These are phyloP conservation scores for Cephus cinctus DNA, from an alignment of 1,140 invertebrate species.

Conservation along the genomic window DNA sequence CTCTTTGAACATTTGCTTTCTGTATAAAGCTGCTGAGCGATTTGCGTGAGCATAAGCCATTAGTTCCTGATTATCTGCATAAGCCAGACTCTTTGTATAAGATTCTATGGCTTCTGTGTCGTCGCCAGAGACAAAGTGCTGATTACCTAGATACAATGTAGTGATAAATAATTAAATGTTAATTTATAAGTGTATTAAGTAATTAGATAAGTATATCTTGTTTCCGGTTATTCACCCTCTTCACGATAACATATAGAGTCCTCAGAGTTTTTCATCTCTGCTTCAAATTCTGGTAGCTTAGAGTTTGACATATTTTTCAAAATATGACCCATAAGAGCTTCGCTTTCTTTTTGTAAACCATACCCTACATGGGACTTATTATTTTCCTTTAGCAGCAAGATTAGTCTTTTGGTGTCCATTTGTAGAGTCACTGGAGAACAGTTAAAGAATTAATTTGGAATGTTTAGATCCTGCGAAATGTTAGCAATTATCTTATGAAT, in stretches of 20 bases:
- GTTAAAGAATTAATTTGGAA: not conserved
- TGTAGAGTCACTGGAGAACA: not conserved
- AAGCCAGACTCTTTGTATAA: slow-evolving; percentile 50
- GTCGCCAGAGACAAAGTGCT: slow-evolving; percentile 47
- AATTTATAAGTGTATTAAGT: not conserved
- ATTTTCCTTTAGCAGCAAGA: slow-evolving; percentile 40
- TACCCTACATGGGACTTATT: slow-evolving; percentile 42
- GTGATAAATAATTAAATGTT: slow-evolving; percentile 1
- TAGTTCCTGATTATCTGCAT: slow-evolving; percentile 37
- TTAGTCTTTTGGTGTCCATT: slow-evolving; percentile 48
- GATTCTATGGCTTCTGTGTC: slow-evolving; percentile 49
- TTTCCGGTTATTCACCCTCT: slow-evolving; percentile 47
- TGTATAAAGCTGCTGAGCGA: slow-evolving; percentile 53
- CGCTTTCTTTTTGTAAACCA: slow-evolving; percentile 47
- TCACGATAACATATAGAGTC: slow-evolving; percentile 43
- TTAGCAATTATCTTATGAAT: not conserved
- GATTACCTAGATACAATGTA: slow-evolving; percentile 40
- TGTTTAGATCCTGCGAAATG: not conserved
- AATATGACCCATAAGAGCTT: slow-evolving; percentile 43
- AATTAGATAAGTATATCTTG: not conserved
- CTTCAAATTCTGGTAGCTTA: slow-evolving; percentile 34
- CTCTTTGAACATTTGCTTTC: slow-evolving; percentile 48
- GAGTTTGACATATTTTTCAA: slow-evolving; percentile 48
- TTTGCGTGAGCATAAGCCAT: slow-evolving; percentile 51
- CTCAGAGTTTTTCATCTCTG: slow-evolving; percentile 41